Evolutionary conservation across 2,797 vertebrate species (phyloP), one percentile per base, ranked within the genome.

Genomic region (Crocodylus rhombifer): DNA sequence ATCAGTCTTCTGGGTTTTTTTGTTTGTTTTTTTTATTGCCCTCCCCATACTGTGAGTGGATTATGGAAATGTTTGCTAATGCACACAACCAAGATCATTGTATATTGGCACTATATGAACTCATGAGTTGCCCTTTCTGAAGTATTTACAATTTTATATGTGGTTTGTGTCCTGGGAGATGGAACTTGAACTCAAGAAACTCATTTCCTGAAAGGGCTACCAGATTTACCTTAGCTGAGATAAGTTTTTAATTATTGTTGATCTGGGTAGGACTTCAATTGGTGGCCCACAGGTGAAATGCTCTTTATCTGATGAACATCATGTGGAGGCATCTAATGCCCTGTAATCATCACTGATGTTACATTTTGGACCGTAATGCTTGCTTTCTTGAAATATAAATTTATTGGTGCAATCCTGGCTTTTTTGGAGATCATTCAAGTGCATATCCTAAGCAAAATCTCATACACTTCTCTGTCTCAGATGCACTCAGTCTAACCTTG

Each of bases 41-140:
- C 14, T 10, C 5, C n/a, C 18, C 7, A 26, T 7, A 42, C 5
- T 11, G 15, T 26, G 13, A 81, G 18, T 69, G 20, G 36, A 33
- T 20, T 36, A 12, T 36, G 77, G 13, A 60, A 77, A 5, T 69
- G 33, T 33, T 69, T 61, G 60, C 60, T 61, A 23, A 4, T 0
- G 1, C 51, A 2, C 82, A 81, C 25, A 67, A 13, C 12, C 0
- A 0, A 76, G 33, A 61, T 36, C 12, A 3, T 2, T 51, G 21
- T 26, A 9, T 25, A 62, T 36, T 16, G 12, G 13, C 77, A 28
- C 12, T n/a, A 11, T 76, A 64, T 36, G 84, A 91, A 25, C 5
- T 36, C 21, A 21, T 30, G 11, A 51, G 12, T 58, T 58, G 18
- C 14, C 12, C 55, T 23, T 36, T 15, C 2, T 92, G 82, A 73